A percentile compares a stretch with the other conserved stretches of the same genome.
These are phyloP conservation scores for Catagonus wagneri DNA, from an alignment of 2,113 vertebrate species.

Conservation along the genomic window DNA sequence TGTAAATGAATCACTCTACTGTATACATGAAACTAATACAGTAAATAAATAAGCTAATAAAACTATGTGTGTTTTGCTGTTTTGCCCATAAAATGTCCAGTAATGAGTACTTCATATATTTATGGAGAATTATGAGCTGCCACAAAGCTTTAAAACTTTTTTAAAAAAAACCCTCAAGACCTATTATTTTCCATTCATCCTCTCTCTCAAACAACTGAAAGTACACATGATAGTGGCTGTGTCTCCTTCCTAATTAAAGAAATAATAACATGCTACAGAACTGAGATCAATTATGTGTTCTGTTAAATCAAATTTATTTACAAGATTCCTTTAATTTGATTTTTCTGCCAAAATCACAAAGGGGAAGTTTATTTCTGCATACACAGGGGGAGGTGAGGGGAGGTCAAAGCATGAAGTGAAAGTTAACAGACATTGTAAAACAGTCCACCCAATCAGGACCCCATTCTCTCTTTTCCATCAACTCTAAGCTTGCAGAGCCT, in stretches of 20 bases:
- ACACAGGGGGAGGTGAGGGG: fast-evolving
- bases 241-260: slow-evolving; percentile 30
- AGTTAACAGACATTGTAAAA: background rate
- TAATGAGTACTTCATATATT: background rate
- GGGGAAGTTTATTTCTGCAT: background rate
- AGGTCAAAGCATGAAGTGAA: background rate
- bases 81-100: background rate
- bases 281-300: background rate
- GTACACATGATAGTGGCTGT: fast-evolving
- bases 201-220: background rate
- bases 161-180: background rate
- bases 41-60: too few relatives aligned
- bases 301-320: background rate
- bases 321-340: background rate
- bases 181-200: background rate
- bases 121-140: background rate
- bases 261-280: background rate
- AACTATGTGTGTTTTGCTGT: background rate
- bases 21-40: background rate
- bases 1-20: background rate
- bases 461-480: background rate
- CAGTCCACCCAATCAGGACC: background rate
- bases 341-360: slow-evolving; percentile 28
- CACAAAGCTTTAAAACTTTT: background rate
- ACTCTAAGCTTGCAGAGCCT: background rate